Conservation (phyloP, 2,888 invertebrate genomes). For the Anticlea derivata region DNA sequence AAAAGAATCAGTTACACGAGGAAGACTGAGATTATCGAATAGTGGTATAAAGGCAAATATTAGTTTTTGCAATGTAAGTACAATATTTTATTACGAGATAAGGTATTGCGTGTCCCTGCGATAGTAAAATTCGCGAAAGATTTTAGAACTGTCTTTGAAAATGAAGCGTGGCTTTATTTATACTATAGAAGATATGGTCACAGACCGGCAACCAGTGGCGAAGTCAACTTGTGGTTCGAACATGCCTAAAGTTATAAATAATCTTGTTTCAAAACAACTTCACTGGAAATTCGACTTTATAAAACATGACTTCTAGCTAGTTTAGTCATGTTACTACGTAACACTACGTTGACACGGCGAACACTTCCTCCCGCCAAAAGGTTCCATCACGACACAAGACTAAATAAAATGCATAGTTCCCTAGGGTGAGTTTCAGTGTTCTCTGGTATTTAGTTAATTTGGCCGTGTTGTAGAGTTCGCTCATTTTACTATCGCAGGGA, state of each 20-base stretch:
- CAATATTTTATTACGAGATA: constrained; percentile 40
- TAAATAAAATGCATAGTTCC: background rate
- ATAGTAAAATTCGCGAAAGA: constrained; percentile 47
- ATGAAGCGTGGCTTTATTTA: too few species aligned
- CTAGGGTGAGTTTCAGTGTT: background rate
- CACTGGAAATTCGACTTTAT: background rate
- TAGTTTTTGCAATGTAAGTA: constrained; percentile 54
- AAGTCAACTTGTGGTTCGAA: too few species aligned
- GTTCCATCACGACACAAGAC: background rate
- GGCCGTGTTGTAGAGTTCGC: background rate
- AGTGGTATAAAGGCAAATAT: constrained; percentile 45
- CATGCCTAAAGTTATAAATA: too few species aligned
- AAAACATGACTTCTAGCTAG: background rate
- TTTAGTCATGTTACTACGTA: background rate
- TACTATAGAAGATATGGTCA: too few species aligned
- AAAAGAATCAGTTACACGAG: background rate
- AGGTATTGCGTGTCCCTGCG: constrained; percentile 52
- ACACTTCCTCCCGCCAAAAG: background rate
- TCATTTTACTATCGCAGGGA: constrained; percentile 39
- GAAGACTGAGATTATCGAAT: constrained; percentile 2
- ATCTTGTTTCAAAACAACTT: background rate
- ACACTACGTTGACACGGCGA: background rate
- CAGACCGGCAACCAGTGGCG: too few species aligned
- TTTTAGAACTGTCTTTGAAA: background rate
- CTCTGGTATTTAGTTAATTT: background rate